A percentile compares a stretch with the other conserved stretches of the same genome.
These are phyloP conservation scores for Colaptes auratus DNA, from an alignment of 2,113 vertebrate genomes.

Conservation along the genomic window DNA sequence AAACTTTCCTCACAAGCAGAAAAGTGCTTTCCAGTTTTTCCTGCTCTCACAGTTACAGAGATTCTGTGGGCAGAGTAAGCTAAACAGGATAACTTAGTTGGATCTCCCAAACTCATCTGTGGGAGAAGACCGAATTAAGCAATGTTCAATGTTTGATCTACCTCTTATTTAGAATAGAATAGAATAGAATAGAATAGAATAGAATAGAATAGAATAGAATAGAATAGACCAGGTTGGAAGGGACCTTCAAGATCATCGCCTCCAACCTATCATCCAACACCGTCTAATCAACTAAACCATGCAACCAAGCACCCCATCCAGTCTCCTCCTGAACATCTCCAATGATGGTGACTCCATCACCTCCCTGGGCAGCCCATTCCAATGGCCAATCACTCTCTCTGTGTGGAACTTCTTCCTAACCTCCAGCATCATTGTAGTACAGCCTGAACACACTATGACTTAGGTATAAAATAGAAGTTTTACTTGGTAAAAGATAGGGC, in stretches of 20 bases:
- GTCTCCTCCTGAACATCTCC: too few relatives aligned
- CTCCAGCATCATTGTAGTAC: background rate
- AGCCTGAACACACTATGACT: background rate
- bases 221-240: too few relatives aligned
- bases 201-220: too few relatives aligned
- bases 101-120: background rate
- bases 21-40: background rate
- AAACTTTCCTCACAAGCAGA: background rate
- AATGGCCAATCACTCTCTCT: too few relatives aligned
- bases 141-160: background rate
- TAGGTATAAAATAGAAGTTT: background rate
- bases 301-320: too few relatives aligned
- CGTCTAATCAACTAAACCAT: too few relatives aligned
- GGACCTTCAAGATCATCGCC: too few relatives aligned
- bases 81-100: rapidly evolving
- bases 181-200: too few relatives aligned
- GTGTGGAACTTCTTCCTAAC: too few relatives aligned
- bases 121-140: background rate
- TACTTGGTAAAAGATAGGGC: background rate
- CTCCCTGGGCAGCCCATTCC: too few relatives aligned
- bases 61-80: background rate
- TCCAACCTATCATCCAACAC: too few relatives aligned
- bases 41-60: background rate
- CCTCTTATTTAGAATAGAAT: background rate
- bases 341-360: too few relatives aligned